phyloP scores from a whole-genome alignment of 2,888 invertebrate genomes.

The Lacanobia oleracea region DNA sequence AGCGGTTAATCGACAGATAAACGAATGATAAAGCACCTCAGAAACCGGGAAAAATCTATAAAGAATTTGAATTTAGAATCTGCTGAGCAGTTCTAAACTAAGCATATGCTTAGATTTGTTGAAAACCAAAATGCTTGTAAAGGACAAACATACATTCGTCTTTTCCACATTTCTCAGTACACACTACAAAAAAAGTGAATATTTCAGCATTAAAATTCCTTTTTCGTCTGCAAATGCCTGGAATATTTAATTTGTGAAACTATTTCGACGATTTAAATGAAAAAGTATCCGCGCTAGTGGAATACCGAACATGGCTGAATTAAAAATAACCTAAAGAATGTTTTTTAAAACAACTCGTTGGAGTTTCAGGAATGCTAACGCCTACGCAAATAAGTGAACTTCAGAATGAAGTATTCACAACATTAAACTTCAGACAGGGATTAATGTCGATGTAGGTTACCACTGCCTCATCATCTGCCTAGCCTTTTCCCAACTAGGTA shows the following conservation, averaged over 20 bases:
- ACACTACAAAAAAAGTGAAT: background rate
- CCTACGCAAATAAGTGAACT: background rate
- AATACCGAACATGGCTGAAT: constrained; percentile 39
- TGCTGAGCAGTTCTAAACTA: no score
- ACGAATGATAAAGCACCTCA: no score
- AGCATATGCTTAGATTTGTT: no score
- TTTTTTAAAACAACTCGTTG: constrained; percentile 21
- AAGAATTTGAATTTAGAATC: no score
- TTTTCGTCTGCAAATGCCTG: constrained; percentile 6
- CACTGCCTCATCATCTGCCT: background rate
- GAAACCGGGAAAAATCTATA: no score
- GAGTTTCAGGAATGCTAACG: constrained; percentile 13
- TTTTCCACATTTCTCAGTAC: background rate
- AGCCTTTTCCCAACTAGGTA: no score
- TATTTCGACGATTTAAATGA: constrained; percentile 38
- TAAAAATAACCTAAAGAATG: constrained; percentile 40
- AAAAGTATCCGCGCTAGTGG: constrained; percentile 32
- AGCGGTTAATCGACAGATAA: no score
- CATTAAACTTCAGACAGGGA: background rate
- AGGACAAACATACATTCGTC: background rate
- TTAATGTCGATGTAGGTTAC: background rate
- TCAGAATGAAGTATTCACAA: background rate
- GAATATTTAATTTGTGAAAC: constrained; percentile 36
- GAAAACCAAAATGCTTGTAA: background rate
- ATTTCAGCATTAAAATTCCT: constrained; percentile 5